Evolutionary conservation across 2,888 invertebrate genomes (phyloP), one percentile per base, ranked within the genome.

Genomic region (Cheiracanthium punctorium): DNA sequence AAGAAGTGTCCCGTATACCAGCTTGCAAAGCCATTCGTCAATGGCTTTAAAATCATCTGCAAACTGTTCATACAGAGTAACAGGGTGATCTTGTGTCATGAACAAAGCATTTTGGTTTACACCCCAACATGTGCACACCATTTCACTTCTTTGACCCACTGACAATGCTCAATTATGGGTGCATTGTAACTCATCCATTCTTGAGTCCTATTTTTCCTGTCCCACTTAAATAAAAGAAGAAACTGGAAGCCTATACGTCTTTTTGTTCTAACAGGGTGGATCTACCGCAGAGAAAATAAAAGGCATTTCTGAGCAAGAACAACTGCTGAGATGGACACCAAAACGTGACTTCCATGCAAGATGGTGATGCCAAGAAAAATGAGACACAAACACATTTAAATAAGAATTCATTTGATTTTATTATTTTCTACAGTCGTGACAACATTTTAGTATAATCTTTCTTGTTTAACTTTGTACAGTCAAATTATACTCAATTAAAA

Each of bases 201-300:
- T n/a, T n/a, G n/a, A n/a, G n/a, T n/a, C n/a, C n/a, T n/a, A n/a
- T n/a, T n/a, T n/a, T n/a, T n/a, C n/a, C n/a, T n/a, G n/a, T n/a
- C n/a, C n/a, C n/a, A n/a, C n/a, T n/a, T n/a, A n/a, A n/a, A n/a
- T n/a, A n/a, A n/a, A n/a, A n/a, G n/a, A n/a, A n/a, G n/a, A n/a
- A n/a, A n/a, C n/a, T n/a, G n/a, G n/a, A n/a, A n/a, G 7, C 41
- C 30, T 32, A 29, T n/a, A 30, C 30, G 24, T 28, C 28, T 29
- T 41, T 30, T 64, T 20, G 14, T 69, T 24, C n/a, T n/a, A 75
- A 24, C n/a, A 71, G 29, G n/a, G 81, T 74, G 79, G 73, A 69
- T 79, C 84, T 89, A 89, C 89, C 89, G n/a, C n/a, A 89, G 77
- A 88, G 88, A 88, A 89, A 89, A 37, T 37, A 37, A 37, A 85